Base-by-base conservation (phyloP, 2,888 invertebrate genomes). In the Steinernema hermaphroditum region DNA sequence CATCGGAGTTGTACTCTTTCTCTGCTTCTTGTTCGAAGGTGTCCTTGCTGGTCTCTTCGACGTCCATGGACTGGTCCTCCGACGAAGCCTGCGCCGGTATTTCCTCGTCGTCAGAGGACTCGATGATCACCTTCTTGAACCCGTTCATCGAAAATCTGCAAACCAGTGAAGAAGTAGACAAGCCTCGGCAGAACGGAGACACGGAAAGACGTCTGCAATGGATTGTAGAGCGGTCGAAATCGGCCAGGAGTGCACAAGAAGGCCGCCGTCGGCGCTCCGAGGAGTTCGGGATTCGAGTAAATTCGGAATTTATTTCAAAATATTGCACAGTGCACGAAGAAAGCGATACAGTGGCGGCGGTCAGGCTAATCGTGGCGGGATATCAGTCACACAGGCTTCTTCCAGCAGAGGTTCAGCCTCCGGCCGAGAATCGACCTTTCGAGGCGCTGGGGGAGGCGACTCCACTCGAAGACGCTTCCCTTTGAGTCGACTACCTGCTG, bases 351-450 rank as follows among this genome's bases (percentile, higher is more conserved):
- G 37, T 37, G 37, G 37, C 37, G 37, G 37, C 4, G 37, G 37
- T 50, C 62, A 32, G 62, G 29, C 34, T 32, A 24, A 29, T 62
- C 62, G 62, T 32, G 29, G 29, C 62, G 34, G 62, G 62, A 62
- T 27, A 22, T 16, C 27, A 1, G 62, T 62, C 62, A 62, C 2
- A 12, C 62, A 19, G 27, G 9, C 34, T 62, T 62, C 32, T 62
- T 62, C 16, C 12, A 16, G 32, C 62, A 62, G 12, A 62, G 27
- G 16, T 62, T 24, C 32, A 29, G 14, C 32, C 34, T 62, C 6
- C 16, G 29, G 16, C 19, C 34, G 62, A 34, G 34, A 2, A 62
- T 29, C 62, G 62, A 12, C 62, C 62, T 29, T 19, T 62, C 32
- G 9, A 62, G 27, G 16, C 62, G 6, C 34, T n/a, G 1, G 32